These are phyloP conservation scores for Callinectes sapidus DNA, from an alignment of 2,888 invertebrate genomes.

Conservation along the genomic window DNA sequence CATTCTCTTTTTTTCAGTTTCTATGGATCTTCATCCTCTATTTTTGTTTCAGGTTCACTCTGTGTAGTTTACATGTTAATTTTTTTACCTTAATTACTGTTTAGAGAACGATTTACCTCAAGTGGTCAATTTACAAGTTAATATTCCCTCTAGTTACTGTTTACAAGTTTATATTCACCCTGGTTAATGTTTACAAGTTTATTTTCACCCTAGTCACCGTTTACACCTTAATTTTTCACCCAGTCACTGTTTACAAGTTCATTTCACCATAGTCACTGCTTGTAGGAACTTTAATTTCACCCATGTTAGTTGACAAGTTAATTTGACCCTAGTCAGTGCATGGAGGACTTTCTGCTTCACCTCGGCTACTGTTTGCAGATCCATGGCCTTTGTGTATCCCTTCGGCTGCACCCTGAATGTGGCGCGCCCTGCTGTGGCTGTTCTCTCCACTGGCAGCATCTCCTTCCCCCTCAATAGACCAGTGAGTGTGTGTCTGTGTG, in stretches of 20 bases:
- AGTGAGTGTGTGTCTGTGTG: slow-evolving; percentile 78
- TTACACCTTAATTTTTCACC: not conserved
- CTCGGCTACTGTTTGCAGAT: slow-evolving; percentile 74
- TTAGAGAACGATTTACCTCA: too few species aligned
- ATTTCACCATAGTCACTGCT: not conserved
- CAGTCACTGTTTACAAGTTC: not conserved
- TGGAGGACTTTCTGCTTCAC: not conserved
- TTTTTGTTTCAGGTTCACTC: not conserved
- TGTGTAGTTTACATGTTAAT: not conserved
- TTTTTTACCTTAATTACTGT: not conserved
- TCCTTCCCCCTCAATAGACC: slow-evolving; percentile 96
- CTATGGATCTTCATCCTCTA: too few species aligned
- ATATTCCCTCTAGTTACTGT: not conserved
- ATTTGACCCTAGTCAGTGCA: not conserved
- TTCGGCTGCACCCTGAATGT: slow-evolving; percentile 96
- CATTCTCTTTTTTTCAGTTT: too few species aligned
- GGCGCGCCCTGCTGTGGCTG: slow-evolving; percentile 90
- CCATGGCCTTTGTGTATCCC: slow-evolving; percentile 91
- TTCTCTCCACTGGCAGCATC: slow-evolving; percentile 93
- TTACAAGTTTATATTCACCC: not conserved
- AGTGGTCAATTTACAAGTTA: not conserved
- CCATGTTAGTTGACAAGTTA: not conserved
- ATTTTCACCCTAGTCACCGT: not conserved
- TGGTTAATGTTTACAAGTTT: not conserved
- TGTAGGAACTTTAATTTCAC: not conserved